Conservation (phyloP, 2,113 vertebrate genomes). For the Triplophysa siluroides region DNA sequence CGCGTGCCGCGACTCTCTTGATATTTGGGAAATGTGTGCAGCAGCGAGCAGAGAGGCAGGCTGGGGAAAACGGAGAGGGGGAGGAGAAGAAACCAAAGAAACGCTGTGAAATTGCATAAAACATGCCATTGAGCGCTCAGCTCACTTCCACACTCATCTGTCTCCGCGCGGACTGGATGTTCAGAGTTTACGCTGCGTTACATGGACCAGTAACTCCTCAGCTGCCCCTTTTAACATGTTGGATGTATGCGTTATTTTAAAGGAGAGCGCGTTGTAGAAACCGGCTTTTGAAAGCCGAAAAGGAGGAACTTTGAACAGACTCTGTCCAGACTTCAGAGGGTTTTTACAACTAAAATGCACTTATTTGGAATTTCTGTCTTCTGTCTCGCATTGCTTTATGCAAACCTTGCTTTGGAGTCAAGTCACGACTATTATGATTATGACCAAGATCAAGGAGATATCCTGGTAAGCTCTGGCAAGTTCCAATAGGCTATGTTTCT, state of each 20-base stretch:
- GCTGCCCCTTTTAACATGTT: conserved; percentile 31
- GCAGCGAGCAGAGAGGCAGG: conserved; percentile 16
- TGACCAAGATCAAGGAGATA: conserved; percentile 68
- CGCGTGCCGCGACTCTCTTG: conserved; percentile 51
- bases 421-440: conserved; percentile 67
- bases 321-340: conserved; percentile 49
- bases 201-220: conserved; percentile 29
- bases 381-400: conserved; percentile 61
- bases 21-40: conserved; percentile 26
- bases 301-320: conserved; percentile 41
- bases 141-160: conserved; percentile 47
- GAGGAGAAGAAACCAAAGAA: conserved; percentile 55
- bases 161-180: conserved; percentile 46
- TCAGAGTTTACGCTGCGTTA: conserved; percentile 3
- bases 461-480: conserved; percentile 66
- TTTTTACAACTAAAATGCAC: conserved; percentile 65
- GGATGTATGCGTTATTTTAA: conserved; percentile 48
- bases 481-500: not conserved
- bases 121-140: conserved; percentile 57
- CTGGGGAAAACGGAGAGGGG: conserved; percentile 42
- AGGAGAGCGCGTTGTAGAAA: conserved; percentile 28
- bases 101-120: conserved; percentile 60
- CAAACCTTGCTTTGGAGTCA: conserved; percentile 66
- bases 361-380: conserved; percentile 68
- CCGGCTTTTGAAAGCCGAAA: conserved; percentile 7